phyloP scores from a whole-genome alignment of 2,797 vertebrate genomes.

The Todus mexicanus region DNA sequence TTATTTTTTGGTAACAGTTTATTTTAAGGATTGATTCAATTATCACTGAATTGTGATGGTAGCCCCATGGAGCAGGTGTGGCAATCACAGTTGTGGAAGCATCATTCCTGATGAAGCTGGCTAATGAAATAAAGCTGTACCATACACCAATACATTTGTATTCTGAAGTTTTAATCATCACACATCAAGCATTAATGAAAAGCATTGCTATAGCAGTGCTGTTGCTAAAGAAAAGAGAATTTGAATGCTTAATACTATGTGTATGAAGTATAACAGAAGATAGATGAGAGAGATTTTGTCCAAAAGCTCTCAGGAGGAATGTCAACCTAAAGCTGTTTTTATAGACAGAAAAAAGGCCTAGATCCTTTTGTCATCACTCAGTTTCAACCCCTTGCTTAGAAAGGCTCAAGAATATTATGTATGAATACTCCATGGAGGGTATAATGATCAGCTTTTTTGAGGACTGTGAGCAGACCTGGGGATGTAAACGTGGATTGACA shows the following conservation, averaged over 20 bases:
- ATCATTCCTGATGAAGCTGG: background rate
- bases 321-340: background rate
- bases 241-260: background rate
- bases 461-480: background rate
- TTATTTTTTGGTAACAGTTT: background rate
- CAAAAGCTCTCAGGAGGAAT: background rate
- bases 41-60: slow-evolving; percentile 44
- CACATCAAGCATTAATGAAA: background rate
- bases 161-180: slow-evolving; percentile 33
- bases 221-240: background rate
- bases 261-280: background rate
- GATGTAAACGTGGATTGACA: background rate
- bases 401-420: background rate
- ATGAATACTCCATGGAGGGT: background rate
- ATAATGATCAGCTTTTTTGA: background rate
- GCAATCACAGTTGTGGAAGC: background rate
- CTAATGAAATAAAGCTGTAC: background rate
- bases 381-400: background rate
- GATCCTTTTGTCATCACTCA: background rate
- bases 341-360: background rate
- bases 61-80: background rate
- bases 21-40: slow-evolving; percentile 37
- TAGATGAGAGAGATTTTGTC: background rate
- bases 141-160: slow-evolving; percentile 4
- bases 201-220: background rate